Evolutionary conservation across 64 coral and sea anemone species (phyloP), one percentile per base, ranked within the genome.

Genomic region (Platygyra sinensis): DNA sequence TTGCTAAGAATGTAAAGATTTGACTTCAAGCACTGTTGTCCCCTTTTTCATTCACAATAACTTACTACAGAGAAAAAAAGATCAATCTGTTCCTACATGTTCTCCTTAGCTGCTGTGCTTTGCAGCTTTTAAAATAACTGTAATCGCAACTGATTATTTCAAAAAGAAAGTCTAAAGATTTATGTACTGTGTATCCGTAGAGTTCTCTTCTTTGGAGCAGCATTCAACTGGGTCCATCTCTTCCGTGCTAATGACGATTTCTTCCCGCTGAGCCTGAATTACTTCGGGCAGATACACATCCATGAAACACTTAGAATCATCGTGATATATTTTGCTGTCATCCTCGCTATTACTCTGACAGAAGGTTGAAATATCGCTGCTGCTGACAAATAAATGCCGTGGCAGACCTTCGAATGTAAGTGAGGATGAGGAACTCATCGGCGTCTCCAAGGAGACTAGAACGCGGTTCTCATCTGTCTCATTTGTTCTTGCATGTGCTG

Each of bases 371-470:
- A 52, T 38, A 69, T 83, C 60, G 60, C 31, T 67, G 60, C 31
- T 67, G 81, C 64, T 85, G 24, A 85, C 62, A 64, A 85, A 85
- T 39, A 85, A 51, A 50, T 85, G 63, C 38, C 81, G 19, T 51
- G 81, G 81, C 39, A 85, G 63, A 11, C n/a, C 64, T 22, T 85
- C 63, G 14, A 85, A 71, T 25, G 19, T 8, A 67, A 24, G 18
- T 19, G 63, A n/a, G 63, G 63, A 67, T 2, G 80, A 84, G 5
- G 81, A 64, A 17, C 81, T 85, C 20, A 85, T 51, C 27, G 62
- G 13, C 20, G 36, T 36, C 24, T 85, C 81, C 81, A 85, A 51
- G 4, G 81, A 50, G 38, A 85, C 10, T 11, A 85, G 39, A 22
- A 85, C 81, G 31, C 42, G 81, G 24, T 19, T 69, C 24, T 85